Evolutionary conservation across 2,113 vertebrate species (phyloP), one percentile per base, ranked within the genome.

Genomic region (Istiophorus platypterus): DNA sequence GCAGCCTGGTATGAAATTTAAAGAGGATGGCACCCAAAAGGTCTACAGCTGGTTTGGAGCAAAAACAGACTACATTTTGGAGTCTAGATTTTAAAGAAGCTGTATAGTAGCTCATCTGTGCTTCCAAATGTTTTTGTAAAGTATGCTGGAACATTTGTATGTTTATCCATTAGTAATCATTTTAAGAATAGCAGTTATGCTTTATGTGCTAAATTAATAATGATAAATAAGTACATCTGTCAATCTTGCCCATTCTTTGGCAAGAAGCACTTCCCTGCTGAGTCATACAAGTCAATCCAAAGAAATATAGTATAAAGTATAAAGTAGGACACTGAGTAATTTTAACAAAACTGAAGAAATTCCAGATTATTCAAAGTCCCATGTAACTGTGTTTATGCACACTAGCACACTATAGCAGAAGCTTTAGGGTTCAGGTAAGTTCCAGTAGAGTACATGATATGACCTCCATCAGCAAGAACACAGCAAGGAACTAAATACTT

Each of bases 1-100:
- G 78, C 70, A 59, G 52, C 34, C 65, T 63, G 29, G 47, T 75
- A 82, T 79, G 63, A 73, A 59, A 80, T 71, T 71, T 82, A 47
- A 78, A 59, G 59, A 76, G 64, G n/a, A 34, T 66, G 20, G 4
- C 39, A 66, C 31, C 64, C 59, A 67, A 68, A 80, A 80, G 39
- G 52, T 22, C 57, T 54, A 5, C 10, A 56, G 52, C 29, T 69
- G 52, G 24, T 62, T 37, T 72, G n/a, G 22, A 52, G 18, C 65
- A 24, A 37, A 62, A 52, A 58, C 3, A 67, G 45, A 4, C 2
- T 18, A 20, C 15, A n/a, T 17, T 52, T 18, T 24, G 22, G 5
- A 74, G 49, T 45, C 27, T 34, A n/a, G 26, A 72, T 65, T 72
- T 66, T 63, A 45, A 72, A 57, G 24, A 34, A 51, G 24, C 1